Base-by-base conservation (phyloP, 2,888 invertebrate species). In the Pristionchus exspectatus region DNA sequence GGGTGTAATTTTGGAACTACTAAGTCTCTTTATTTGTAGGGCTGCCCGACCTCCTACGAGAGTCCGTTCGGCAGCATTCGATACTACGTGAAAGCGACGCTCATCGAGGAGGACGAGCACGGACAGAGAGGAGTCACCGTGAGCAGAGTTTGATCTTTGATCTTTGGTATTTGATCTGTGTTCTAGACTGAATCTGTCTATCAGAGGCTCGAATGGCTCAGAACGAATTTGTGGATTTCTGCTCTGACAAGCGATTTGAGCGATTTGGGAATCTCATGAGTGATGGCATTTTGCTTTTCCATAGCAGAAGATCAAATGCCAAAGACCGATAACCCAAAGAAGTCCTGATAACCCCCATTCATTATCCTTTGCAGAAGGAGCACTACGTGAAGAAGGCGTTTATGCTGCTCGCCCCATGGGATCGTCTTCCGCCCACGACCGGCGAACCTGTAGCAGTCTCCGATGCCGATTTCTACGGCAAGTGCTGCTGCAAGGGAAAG, bases 21-120 rank as follows among this genome's bases (percentile, higher is more conserved):
- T 14, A 66, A 27, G 69, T 2, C 10, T 21, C 66, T n/a, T n/a
- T n/a, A 27, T 30, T 33, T 30, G n/a, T 81, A 90, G 89, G 94
- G 94, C 16, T 95, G 94, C 88, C 94, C 94, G 30, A 93, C 93
- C 84, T 92, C 91, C 69, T 95, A 94, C 90, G 95, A 95, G 74
- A 92, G 94, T 72, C 94, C 94, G 50, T 91, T 94, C 88, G 95
- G 93, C 9, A 94, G 93, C 90, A 91, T 95, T 89, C 93, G 95
- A 74, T 95, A 95, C 88, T 95, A 93, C 90, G 93, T 94, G 56
- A 90, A 93, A 38, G 94, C 93, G 74, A 93, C 92, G 59, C 86
- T 95, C 27, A 92, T 94, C 44, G 93, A 94, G 84, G 94, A 94
- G 66, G 74, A 74, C 56, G 92, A 92, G 18, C 63, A 89, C n/a